A percentile compares a stretch with the other conserved stretches of the same genome.
Evolutionary conservation across 1,140 invertebrate genomes (phyloP).

Genomic region (Hetaerina americana): DNA sequence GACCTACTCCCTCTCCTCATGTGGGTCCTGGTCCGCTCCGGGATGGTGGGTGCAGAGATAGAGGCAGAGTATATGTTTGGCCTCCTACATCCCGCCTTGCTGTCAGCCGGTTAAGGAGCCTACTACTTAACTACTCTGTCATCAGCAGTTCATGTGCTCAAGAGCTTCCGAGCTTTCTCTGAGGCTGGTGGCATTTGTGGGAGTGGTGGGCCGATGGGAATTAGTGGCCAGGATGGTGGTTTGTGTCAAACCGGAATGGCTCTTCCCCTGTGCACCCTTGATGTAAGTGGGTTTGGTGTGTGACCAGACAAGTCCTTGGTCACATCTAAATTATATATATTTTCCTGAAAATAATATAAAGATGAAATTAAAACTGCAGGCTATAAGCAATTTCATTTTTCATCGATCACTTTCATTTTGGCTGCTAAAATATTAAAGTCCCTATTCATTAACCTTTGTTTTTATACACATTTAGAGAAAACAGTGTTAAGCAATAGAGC

Average conservation of each 20-base stretch:
- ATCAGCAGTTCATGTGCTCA: constrained; percentile 82
- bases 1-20: constrained; percentile 80
- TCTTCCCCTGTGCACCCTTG: constrained; percentile 3
- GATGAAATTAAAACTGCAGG: too few species aligned
- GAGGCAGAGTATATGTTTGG: constrained; percentile 95
- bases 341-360: too few species aligned
- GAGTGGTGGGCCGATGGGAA: not conserved
- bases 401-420: too few species aligned
- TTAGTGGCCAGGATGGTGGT: not conserved
- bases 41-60: constrained; percentile 78
- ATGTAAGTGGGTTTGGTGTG: too few species aligned
- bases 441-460: too few species aligned
- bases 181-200: constrained; percentile 11
- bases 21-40: constrained; percentile 75
- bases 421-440: too few species aligned
- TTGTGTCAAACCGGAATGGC: not conserved
- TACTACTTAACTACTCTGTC: constrained; percentile 89
- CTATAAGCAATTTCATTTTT: too few species aligned
- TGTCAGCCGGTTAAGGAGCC: constrained; percentile 73
- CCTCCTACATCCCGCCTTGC: constrained; percentile 71
- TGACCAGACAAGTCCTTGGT: too few species aligned
- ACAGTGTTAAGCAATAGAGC: too few species aligned
- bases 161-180: constrained; percentile 54
- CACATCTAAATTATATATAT: too few species aligned
- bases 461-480: too few species aligned